Evolutionary conservation across 2,797 vertebrate species (phyloP).

Genomic region (Falco concolor): DNA sequence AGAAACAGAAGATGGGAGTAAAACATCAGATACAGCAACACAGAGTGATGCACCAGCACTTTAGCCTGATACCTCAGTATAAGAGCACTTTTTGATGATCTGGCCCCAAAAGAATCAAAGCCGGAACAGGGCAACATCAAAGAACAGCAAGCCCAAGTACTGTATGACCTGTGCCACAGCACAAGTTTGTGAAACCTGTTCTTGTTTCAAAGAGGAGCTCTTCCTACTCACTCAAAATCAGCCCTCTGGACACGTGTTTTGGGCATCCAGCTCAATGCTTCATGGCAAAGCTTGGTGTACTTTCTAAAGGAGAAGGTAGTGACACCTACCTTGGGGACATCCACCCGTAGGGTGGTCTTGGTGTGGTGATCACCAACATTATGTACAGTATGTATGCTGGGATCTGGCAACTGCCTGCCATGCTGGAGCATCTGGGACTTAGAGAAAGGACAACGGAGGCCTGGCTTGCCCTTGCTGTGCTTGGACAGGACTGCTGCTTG

Average conservation of each 20-base stretch:
- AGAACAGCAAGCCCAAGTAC: background rate
- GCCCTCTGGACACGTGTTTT: background rate
- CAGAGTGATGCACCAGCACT: background rate
- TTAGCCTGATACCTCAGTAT: background rate
- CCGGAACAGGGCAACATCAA: background rate
- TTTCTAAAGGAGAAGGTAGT: background rate
- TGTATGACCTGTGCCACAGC: background rate
- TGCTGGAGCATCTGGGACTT: background rate
- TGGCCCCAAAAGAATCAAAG: background rate
- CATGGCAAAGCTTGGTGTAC: background rate
- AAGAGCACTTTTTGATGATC: background rate
- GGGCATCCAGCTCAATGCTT: background rate
- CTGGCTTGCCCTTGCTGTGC: background rate
- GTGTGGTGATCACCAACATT: background rate
- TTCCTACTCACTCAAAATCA: background rate
- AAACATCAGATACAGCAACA: background rate
- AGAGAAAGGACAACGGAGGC: background rate
- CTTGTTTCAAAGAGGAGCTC: background rate
- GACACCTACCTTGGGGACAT: background rate
- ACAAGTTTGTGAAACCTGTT: background rate
- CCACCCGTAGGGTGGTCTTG: background rate
- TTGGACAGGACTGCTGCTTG: background rate
- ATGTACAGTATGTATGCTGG: background rate
- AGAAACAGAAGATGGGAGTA: background rate
- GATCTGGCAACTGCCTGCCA: background rate